Evolutionary conservation across 2,113 vertebrate genomes (phyloP).

Genomic region (Copsychus sechellarum): DNA sequence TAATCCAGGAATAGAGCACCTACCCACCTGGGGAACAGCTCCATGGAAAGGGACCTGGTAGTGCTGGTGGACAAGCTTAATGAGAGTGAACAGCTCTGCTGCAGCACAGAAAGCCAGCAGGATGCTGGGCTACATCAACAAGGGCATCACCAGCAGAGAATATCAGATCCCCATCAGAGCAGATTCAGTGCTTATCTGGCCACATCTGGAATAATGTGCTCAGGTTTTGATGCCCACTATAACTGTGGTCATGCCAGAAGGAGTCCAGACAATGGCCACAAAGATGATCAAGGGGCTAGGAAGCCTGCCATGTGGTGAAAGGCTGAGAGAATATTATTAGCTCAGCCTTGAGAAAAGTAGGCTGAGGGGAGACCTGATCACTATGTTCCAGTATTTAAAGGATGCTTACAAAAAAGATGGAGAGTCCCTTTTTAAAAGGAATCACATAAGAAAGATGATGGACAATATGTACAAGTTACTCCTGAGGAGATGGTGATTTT

Average conservation of each 20-base stretch:
- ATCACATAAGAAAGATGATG: neutral
- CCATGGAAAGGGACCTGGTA: neutral
- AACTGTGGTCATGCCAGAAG: neutral
- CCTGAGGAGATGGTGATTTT: neutral
- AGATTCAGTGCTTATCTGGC: neutral
- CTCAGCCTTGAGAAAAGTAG: neutral
- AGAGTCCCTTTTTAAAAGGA: neutral
- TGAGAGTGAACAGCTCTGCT: accelerated
- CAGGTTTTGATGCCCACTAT: neutral
- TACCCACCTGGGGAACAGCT: neutral
- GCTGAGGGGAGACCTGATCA: neutral
- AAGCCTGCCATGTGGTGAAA: neutral
- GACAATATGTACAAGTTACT: neutral
- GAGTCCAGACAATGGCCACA: neutral
- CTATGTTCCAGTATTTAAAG: neutral
- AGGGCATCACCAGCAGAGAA: neutral
- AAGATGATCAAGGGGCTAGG: neutral
- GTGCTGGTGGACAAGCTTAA: neutral
- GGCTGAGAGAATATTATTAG: neutral
- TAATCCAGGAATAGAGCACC: neutral
- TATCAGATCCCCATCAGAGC: neutral
- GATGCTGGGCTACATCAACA: neutral
- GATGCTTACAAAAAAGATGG: neutral
- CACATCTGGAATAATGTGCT: neutral
- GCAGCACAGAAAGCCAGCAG: neutral